These are phyloP conservation scores for Hippopotamus amphibius DNA, from an alignment of 2,113 vertebrate genomes.

Conservation along the genomic window DNA sequence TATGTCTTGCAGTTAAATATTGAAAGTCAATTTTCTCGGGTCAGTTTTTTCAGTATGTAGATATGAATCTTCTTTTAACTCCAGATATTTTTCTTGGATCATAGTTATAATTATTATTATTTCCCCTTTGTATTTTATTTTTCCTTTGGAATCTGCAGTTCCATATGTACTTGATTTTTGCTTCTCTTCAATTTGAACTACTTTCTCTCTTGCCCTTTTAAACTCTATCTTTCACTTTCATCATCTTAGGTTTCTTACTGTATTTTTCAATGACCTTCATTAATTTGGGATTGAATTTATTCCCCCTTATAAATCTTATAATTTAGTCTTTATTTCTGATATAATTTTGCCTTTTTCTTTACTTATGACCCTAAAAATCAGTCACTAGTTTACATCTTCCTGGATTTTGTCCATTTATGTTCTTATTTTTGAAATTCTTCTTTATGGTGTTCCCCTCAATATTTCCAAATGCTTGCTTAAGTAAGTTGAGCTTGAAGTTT, in stretches of 20 bases:
- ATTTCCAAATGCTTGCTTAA: not conserved
- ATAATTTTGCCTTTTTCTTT: not conserved
- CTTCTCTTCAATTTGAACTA: not conserved
- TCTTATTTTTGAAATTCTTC: not conserved
- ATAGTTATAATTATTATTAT: not conserved
- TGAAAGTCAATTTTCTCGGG: not conserved
- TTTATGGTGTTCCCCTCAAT: not conserved
- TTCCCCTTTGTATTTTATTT: not conserved
- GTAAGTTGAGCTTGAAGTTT: not conserved
- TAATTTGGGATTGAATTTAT: not conserved
- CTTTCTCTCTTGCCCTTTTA: not conserved
- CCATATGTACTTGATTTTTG: not conserved
- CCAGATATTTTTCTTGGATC: not conserved
- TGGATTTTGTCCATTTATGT: not conserved
- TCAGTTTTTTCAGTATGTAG: not conserved
- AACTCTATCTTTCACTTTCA: not conserved
- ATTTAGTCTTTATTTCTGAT: not conserved
- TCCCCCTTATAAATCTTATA: not conserved
- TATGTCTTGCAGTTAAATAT: not conserved
- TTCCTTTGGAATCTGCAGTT: not conserved
- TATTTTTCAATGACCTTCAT: not conserved
- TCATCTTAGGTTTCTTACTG: not conserved
- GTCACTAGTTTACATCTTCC: not conserved
- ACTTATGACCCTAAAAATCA: not conserved
- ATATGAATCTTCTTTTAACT: not conserved